A percentile compares a stretch with the other conserved stretches of the same genome.
Evolutionary conservation across 2,888 invertebrate genomes (phyloP).

Genomic region (Phaedon cochleariae): DNA sequence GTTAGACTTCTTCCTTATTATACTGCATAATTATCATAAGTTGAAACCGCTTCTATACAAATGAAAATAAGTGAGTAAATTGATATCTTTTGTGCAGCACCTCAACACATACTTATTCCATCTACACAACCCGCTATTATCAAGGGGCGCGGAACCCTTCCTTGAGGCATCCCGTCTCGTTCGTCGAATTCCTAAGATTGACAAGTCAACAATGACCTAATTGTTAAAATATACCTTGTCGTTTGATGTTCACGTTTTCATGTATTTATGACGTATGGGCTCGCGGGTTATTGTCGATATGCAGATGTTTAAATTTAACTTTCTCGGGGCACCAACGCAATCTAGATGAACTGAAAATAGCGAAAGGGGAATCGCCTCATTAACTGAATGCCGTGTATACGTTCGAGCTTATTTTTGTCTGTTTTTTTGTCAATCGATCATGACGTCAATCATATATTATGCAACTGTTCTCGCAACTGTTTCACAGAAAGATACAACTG

Average conservation of each 20-base stretch:
- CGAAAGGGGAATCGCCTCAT: constrained; percentile 55
- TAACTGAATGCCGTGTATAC: constrained; percentile 29
- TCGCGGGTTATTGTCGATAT: constrained; percentile 47
- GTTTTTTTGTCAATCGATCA: too few relatives aligned
- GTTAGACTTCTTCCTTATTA: too few relatives aligned
- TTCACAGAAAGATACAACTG: too few relatives aligned
- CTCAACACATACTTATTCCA: neutral
- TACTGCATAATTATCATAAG: too few relatives aligned
- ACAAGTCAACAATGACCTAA: constrained; percentile 7
- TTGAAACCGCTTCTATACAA: too few relatives aligned
- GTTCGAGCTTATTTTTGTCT: neutral
- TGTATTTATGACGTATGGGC: constrained; percentile 35
- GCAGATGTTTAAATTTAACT: constrained; percentile 54
- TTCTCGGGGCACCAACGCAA: constrained; percentile 48
- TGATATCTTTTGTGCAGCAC: neutral
- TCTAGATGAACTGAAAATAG: constrained; percentile 51
- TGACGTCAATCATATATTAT: too few relatives aligned
- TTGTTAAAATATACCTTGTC: constrained; percentile 13
- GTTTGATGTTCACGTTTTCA: constrained; percentile 23
- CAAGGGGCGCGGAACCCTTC: neutral
- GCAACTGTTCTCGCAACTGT: too few relatives aligned
- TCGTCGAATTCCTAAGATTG: neutral
- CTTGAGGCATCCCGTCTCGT: neutral
- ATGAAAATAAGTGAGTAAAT: neutral
- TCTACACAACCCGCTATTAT: neutral